Base-by-base conservation (phyloP, 2,888 invertebrate genomes). In the Candidula unifasciata region DNA sequence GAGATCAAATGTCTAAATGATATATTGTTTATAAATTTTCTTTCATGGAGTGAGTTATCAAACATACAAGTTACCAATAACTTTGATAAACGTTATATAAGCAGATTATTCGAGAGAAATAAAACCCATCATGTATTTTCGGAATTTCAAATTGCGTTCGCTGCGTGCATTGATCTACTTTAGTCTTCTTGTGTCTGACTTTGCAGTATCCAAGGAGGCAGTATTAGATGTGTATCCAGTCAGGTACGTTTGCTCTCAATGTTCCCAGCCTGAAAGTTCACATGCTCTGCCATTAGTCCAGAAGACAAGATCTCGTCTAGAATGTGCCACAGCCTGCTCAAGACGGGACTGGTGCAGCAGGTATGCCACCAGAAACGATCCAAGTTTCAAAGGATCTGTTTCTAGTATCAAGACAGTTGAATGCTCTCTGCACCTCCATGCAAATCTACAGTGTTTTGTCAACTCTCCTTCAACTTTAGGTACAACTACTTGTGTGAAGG, bases 291-390 rank as follows among this genome's bases (percentile, higher is more conserved):
- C 71, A 24, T 33, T 44, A 16, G 13, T 44, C 24, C 71, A 5
- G n/a, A 44, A 37, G 44, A n/a, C 71, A 8, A 16, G 71, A n/a
- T 71, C 71, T 24, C 21, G 24, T 6, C 30, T 44, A 24, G 71
- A 71, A 37, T 71, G 71, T n/a, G 35, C 71, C 24, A 13, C 21
- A 30, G 71, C 71, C 21, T 71, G 71, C 44, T 71, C 71, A 6
- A 71, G 44, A 37, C 37, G 44, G 2, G 71, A 71, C 6, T 71
- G 71, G 71, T 71, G 71, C 37, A 10, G 24, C 5, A 37, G n/a
- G 13, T 71, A 44, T 37, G 37, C 24, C 13, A 37, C 37, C 24
- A 37, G 24, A 21, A 33, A 68, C 13, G 13, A 13, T 33, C 24
- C 21, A 5, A 60, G 60, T 21, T 21, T 5, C n/a, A n/a, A 5